Evolutionary conservation across 2,888 invertebrate genomes (phyloP), one percentile per base, ranked within the genome.

Genomic region (Diplazon laetatorius): DNA sequence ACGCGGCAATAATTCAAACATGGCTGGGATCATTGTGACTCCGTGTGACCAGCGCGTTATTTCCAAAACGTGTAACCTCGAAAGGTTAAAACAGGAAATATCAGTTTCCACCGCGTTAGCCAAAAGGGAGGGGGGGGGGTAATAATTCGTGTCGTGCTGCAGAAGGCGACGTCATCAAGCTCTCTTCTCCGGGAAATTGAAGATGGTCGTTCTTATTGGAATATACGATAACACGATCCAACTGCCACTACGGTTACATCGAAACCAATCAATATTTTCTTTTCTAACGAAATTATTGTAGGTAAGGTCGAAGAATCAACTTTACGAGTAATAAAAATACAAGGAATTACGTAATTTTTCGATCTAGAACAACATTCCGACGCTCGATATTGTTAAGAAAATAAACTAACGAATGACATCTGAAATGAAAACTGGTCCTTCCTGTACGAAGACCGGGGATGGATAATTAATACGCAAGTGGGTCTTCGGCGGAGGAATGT

Each of bases 401-500:
- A 57, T n/a, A 59, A 42, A 25, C 50, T 12, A 44, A 44, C 44
- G 20, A 2, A 48, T 30, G 35, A n/a, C 22, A 52, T 71, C 50
- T 10, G 55, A 35, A n/a, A 30, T 30, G 30, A 35, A 5, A 14
- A 55, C 10, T 14, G 16, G 14, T 52, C 6, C 25, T 16, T 30
- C 0, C n/a, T 22, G 12, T 8, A 10, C 22, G 20, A 9, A 22
- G 9, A 9, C 25, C 6, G 30, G 12, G 6, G 18, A 25, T 25
- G 16, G 22, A n/a, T 25, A 10, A 2, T 39, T 52, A 78, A 39
- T 78, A 78, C 9, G 74, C 74, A 12, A 78, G 60, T 8, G 78
- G 78, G 66, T 78, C 74, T 18, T 22, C 75, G 30, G 69, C 52
- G 16, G 78, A 70, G 10, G 78, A 48, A 42, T 78, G 78, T 25